Evolutionary conservation across 2,888 invertebrate species (phyloP), one percentile per base, ranked within the genome.

Genomic region (Cacoxenus indagator): DNA sequence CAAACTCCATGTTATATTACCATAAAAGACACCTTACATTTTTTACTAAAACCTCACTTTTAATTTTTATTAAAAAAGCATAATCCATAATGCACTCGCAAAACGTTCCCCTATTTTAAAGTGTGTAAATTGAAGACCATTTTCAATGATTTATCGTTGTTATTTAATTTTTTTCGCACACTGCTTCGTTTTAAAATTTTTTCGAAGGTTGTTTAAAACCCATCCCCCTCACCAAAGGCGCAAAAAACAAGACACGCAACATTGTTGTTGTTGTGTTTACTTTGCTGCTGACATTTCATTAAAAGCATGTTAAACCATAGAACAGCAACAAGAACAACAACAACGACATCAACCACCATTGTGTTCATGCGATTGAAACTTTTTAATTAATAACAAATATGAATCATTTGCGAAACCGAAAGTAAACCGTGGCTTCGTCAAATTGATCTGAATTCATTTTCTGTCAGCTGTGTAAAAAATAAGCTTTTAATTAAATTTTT

Each of bases 401-500:
- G 80, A 83, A 83, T 74, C 75, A 78, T 70, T 73, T 72, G 71
- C 72, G 74, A 70, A 72, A 22, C 57, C 61, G n/a, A 74, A 73
- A 62, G 64, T 67, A 76, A 71, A 72, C 73, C 70, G 69, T 68
- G 69, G 67, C 70, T 62, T 64, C 51, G 37, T 31, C 68, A 67
- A 43, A 45, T 19, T 19, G 29, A 17, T 46, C 11, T 17, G 22
- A 17, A 4, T 55, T 26, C 37, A 14, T n/a, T n/a, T n/a, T n/a
- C 48, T 4, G 11, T 6, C 6, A 19, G 37, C 62, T 64, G 27
- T 29, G 43, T 51, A 55, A 69, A 76, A 76, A 70, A 81, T 77
- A 77, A 83, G 72, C 65, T 83, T 83, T 80, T 80, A 83, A 80
- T 83, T 80, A 83, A 83, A 83, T 83, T 80, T 75, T 82, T 83